Conservation (phyloP, 2,797 vertebrate species). For the Otolemur crassicaudatus region DNA sequence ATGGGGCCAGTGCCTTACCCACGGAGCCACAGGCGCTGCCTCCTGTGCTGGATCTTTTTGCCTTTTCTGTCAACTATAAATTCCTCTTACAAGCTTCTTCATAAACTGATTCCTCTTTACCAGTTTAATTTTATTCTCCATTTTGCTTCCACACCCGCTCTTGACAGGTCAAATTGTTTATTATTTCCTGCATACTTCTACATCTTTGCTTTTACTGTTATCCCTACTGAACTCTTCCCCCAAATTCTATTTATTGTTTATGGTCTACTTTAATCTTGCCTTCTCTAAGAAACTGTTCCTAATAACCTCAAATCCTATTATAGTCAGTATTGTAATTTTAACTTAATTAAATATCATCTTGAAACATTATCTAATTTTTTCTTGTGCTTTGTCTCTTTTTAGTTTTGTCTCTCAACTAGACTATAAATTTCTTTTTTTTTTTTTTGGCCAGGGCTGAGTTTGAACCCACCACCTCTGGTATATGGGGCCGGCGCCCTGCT, state of each 20-base stretch:
- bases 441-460: no score
- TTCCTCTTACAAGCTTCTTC: conserved; percentile 9
- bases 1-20: no score
- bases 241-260: conserved; percentile 65
- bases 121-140: conserved; percentile 14
- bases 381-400: not conserved
- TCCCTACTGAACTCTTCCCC: conserved; percentile 60
- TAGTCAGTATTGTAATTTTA: conserved; percentile 18
- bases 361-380: conserved; percentile 33
- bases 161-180: conserved; percentile 26
- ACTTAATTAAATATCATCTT: conserved; percentile 23
- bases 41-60: not conserved
- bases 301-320: not conserved
- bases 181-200: conserved; percentile 56
- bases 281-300: conserved; percentile 35
- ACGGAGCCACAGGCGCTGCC: no score
- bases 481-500: no score
- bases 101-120: conserved; percentile 44
- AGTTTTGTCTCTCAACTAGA: not conserved
- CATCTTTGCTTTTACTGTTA: conserved; percentile 49
- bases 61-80: conserved; percentile 38
- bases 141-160: conserved; percentile 50
- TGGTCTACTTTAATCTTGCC: not conserved
- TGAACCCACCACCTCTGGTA: no score
- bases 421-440: conserved; percentile 7